Percentiles rank a stretch among this genome's conserved stretches.
Evolutionary conservation across 2,113 vertebrate genomes (phyloP).

Genomic region (Elephantulus edwardii): DNA sequence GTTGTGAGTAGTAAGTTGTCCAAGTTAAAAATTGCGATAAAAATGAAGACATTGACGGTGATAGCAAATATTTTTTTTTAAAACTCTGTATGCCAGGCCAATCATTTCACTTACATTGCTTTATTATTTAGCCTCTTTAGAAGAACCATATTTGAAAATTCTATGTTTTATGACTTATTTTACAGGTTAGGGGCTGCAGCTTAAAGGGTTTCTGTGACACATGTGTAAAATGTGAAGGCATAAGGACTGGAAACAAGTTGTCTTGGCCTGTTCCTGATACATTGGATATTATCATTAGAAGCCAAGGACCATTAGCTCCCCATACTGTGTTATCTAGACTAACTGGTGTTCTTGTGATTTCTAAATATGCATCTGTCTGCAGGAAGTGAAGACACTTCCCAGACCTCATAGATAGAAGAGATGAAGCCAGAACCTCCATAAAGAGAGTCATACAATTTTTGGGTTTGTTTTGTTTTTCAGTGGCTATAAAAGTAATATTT

Average conservation of each 20-base stretch:
- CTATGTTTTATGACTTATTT: background rate
- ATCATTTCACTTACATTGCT: no score
- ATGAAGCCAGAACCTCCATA: no score
- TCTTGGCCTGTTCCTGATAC: no score
- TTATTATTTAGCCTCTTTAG: no score
- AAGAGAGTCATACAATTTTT: no score
- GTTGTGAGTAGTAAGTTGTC: background rate
- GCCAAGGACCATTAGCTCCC: background rate
- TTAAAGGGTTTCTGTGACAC: background rate
- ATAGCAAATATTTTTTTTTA: background rate
- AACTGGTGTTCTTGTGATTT: background rate
- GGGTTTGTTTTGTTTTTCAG: no score
- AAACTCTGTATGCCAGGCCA: no score
- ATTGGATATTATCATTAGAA: background rate
- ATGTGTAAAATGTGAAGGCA: rapidly evolving
- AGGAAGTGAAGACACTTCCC: no score
- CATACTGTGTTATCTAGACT: background rate
- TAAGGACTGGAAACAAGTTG: background rate
- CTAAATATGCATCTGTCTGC: background rate
- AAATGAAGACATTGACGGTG: background rate
- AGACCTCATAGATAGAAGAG: no score
- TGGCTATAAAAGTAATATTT: no score
- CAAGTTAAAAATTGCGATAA: background rate
- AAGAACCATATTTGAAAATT: no score
- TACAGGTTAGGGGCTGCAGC: background rate